Conservation (phyloP, 2,113 vertebrate genomes). For the Notothenia coriiceps region DNA sequence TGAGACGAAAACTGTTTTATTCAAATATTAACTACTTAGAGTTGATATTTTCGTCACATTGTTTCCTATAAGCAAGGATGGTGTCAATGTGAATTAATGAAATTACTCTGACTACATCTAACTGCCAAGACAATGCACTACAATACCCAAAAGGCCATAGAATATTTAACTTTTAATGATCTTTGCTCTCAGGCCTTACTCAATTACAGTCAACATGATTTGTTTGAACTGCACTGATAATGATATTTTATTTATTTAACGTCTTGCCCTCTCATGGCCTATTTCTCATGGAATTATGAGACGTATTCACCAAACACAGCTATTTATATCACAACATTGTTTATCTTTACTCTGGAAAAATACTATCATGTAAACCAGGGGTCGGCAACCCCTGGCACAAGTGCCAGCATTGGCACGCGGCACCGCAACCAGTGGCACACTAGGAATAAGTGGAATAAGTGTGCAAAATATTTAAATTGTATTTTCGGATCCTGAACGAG, state of each 20-base stretch:
- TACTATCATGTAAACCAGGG: no score
- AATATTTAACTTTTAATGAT: constrained; percentile 2
- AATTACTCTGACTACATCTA: fast-evolving
- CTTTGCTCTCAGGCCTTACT: constrained; percentile 13
- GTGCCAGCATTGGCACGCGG: no score
- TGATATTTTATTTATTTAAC: background rate
- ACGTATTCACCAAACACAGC: background rate
- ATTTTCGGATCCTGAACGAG: no score
- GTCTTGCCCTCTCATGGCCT: background rate
- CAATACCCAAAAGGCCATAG: constrained; percentile 52
- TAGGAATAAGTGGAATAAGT: no score
- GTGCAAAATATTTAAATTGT: no score
- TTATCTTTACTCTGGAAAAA: no score
- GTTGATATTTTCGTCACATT: fast-evolving
- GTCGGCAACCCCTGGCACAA: no score
- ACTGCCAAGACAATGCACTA: background rate
- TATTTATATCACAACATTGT: background rate
- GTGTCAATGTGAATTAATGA: fast-evolving
- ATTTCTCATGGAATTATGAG: background rate
- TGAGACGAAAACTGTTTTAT: background rate
- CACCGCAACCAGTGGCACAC: no score
- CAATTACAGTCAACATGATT: background rate
- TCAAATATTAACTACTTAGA: fast-evolving
- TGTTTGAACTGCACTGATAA: background rate
- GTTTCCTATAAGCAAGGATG: fast-evolving